Base-by-base conservation (phyloP, 2,113 vertebrate genomes). In the Tachycineta bicolor region DNA sequence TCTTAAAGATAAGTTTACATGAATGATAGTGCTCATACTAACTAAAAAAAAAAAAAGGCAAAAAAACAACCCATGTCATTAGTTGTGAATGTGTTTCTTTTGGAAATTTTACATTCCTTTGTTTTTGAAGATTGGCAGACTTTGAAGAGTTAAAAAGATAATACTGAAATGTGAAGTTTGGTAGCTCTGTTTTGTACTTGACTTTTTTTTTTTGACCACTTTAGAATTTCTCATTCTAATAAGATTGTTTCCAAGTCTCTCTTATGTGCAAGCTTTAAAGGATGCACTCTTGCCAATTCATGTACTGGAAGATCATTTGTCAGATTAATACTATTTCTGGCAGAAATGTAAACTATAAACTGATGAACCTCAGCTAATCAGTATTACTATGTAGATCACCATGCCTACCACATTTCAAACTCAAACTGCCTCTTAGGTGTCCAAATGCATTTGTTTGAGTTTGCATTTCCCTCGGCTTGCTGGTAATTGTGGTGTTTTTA, bases 91-190 rank as follows among this genome's bases (percentile, higher is more conserved):
- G 96, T 98, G 85, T 96, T 97, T 98, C 94, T 98, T 98, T 97
- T 97, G 97, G 91, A 98, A 98, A 98, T 97, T 96, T 97, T 98
- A 98, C 98, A 98, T 98, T 98, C 98, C 98, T 98, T 98, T 98
- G 96, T 97, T 97, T 98, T 98, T 96, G 95, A 98, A 98, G 96
- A 98, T 96, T 98, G 98, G 98, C 97, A 95, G 93, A 98, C 96
- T 98, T 98, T 97, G 98, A 99, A 98, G 98, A 99, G 98, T 99
- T 99, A 98, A 98, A 97, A 97, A 89, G 44, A 84, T 98, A 96
- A 95, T 97, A 98, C 74, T 52, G 98, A 98, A 98, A 98, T 99
- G 98, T 99, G 98, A 98, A 98, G 97, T 98, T 98, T 98, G 98
- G 98, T 99, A 99, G 98, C 96, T 98, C 97, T 98, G 98, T 98